Percentiles rank a stretch among this genome's conserved stretches.
phyloP scores from a whole-genome alignment of 2,797 vertebrate genomes.

The Schizopygopsis malacanthus region DNA sequence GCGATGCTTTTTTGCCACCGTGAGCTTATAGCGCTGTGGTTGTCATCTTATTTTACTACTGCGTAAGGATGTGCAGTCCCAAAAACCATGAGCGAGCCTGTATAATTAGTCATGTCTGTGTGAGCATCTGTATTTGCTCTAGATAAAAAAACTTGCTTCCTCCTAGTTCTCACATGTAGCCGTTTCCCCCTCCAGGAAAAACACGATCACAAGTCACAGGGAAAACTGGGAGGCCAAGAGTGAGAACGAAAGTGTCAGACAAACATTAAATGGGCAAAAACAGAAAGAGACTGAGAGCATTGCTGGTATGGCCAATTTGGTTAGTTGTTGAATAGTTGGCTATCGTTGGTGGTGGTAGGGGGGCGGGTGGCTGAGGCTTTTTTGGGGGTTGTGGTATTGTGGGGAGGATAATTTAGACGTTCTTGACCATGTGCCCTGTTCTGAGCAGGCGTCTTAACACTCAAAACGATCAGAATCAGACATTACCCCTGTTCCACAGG shows the following conservation, averaged over 20 bases:
- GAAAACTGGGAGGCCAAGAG: slow-evolving; percentile 51
- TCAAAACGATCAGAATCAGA: slow-evolving; percentile 65
- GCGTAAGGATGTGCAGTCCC: slow-evolving; percentile 67
- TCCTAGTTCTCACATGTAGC: slow-evolving; percentile 60
- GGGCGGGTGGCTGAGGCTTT: slow-evolving; percentile 63
- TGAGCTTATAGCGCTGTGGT: slow-evolving; percentile 65
- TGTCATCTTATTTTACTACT: slow-evolving; percentile 68
- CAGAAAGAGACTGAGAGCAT: slow-evolving; percentile 43
- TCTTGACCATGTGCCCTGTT: slow-evolving; percentile 69
- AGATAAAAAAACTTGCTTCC: slow-evolving; percentile 59
- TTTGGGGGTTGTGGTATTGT: slow-evolving; percentile 76
- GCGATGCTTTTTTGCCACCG: slow-evolving; percentile 50
- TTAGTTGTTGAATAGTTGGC: slow-evolving; percentile 73
- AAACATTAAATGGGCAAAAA: slow-evolving; percentile 39
- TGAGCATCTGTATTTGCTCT: slow-evolving; percentile 61
- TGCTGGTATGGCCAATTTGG: slow-evolving; percentile 58
- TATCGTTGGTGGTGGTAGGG: slow-evolving; percentile 70
- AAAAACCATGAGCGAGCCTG: slow-evolving; percentile 57
- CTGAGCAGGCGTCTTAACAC: slow-evolving; percentile 72
- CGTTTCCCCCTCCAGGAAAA: slow-evolving; percentile 58
- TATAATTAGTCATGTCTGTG: slow-evolving; percentile 64
- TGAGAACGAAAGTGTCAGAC: slow-evolving; percentile 31
- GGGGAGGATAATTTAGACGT: slow-evolving; percentile 74
- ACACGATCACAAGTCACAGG: slow-evolving; percentile 61
- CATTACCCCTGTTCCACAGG: slow-evolving; percentile 63